Evolutionary conservation across 2,113 vertebrate species (phyloP), one percentile per base, ranked within the genome.

Genomic region (Gila orcuttii): DNA sequence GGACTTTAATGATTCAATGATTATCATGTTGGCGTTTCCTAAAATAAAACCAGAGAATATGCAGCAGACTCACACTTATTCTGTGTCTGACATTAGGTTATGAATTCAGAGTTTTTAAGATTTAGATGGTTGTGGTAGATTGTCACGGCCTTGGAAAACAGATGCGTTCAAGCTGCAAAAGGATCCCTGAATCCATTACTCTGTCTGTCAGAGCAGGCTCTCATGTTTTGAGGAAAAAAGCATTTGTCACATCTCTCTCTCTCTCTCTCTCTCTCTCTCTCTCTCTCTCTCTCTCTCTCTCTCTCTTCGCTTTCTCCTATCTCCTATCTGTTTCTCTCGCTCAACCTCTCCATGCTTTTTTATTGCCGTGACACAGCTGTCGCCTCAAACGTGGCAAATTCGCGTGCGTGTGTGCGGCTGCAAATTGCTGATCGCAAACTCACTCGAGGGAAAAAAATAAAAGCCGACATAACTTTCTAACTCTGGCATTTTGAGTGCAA

Each of bases 361-460:
- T 89, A 91, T 87, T 90, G 86, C 89, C 89, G 84, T 86, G 87
- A 86, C 90, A 84, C 90, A 92, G 92, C 91, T 94, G 90, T 92
- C 91, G 79, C 89, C 87, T 91, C 87, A 87, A 90, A 92, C 88
- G 74, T 79, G 79, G 85, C n/a, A 80, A 76, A 79, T 71, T 69
- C 31, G 66, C 66, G n/a, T 84, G 66, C 66, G n/a, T 84, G 77
- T 55, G 76, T 33, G 62, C 69, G 62, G 5, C 25, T 64, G 57
- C 42, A 71, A 87, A 79, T 73, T 81, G 33, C 77, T 77, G 60
- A 75, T 68, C n/a, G 15, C 73, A 84, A 60, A 36, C 21, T 50
- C 19, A 31, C 78, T 75, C 45, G 10, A 39, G 39, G 19, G 55
- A 11, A 86, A 33, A 11, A 66, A 36, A 82, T 66, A 75, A 69